Evolutionary conservation across 2,113 vertebrate species (phyloP).

Genomic region (Oryzias celebensis): DNA sequence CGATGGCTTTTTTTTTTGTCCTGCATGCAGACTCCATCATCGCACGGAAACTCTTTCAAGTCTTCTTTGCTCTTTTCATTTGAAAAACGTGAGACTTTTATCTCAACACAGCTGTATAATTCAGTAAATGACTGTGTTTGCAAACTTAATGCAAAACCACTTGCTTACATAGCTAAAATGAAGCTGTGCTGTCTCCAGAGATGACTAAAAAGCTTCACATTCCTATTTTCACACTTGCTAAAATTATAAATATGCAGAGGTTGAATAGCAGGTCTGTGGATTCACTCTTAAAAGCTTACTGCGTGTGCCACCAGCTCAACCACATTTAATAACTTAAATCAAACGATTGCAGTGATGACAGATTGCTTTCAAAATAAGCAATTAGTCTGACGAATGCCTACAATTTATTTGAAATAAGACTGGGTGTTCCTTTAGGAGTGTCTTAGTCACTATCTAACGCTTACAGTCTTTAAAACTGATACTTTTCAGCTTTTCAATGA

Average conservation of each 20-base stretch:
- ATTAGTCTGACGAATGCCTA: constrained; percentile 36
- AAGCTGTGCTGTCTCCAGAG: constrained; percentile 6
- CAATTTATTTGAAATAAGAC: constrained; percentile 32
- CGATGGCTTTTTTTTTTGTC: constrained; percentile 14
- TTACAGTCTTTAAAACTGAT: not conserved
- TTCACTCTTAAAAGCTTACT: too few species aligned
- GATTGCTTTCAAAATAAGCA: constrained; percentile 18
- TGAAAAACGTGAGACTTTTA: constrained; percentile 1
- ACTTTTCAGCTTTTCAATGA: constrained; percentile 21
- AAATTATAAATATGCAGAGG: too few species aligned
- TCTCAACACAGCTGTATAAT: constrained; percentile 1
- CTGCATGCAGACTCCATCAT: constrained; percentile 10
- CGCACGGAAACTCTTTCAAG: constrained; percentile 4
- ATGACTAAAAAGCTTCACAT: constrained; percentile 5
- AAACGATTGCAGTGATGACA: constrained; percentile 13
- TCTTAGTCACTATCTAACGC: too few species aligned
- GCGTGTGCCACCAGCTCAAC: not conserved
- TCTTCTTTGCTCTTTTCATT: constrained; percentile 11
- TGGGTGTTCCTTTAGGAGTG: not conserved
- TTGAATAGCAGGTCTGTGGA: too few species aligned
- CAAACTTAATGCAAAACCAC: not conserved
- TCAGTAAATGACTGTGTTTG: constrained; percentile 12
- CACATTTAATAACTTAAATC: constrained; percentile 19
- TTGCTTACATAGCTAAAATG: not conserved
- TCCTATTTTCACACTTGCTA: not conserved